These are phyloP conservation scores for Archips xylosteana DNA, from an alignment of 2,888 invertebrate species.

Conservation along the genomic window DNA sequence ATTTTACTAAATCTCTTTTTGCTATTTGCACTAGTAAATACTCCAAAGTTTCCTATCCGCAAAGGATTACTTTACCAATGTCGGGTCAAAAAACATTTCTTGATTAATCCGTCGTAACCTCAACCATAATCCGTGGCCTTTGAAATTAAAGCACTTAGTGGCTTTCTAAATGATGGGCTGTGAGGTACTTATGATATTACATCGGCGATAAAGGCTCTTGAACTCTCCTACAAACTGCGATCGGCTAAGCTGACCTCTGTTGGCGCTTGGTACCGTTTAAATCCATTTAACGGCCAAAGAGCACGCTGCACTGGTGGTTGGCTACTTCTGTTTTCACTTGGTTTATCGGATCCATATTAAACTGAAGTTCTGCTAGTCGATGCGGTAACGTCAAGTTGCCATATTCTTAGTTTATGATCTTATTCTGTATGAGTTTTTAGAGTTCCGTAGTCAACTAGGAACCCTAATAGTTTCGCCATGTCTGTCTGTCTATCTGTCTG, in stretches of 20 bases:
- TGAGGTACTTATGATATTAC: constrained; percentile 38
- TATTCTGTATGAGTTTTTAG: not conserved
- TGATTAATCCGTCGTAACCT: constrained; percentile 43
- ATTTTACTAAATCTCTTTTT: not conserved
- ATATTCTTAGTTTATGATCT: not conserved
- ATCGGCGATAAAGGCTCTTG: constrained; percentile 22
- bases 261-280: constrained; percentile 6
- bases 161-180: constrained; percentile 42
- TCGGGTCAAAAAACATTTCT: constrained; percentile 41
- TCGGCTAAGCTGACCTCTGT: constrained; percentile 30
- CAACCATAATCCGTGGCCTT: constrained; percentile 40
- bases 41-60: constrained; percentile 13
- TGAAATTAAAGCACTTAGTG: constrained; percentile 45
- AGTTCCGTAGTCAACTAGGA: no score
- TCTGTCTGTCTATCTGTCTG: no score
- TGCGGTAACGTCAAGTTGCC: not conserved
- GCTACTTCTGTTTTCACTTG: constrained; percentile 8
- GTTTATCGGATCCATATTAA: constrained; percentile 5
- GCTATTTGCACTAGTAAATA: not conserved
- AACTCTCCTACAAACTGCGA: constrained; percentile 18
- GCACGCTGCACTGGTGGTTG: constrained; percentile 1
- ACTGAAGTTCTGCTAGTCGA: not conserved
- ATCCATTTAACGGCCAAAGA: constrained; percentile 15
- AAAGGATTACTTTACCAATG: constrained; percentile 17
- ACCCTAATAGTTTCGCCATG: no score